Percentiles rank a stretch among this genome's conserved stretches.
These are phyloP conservation scores for Xestia xanthographa DNA, from an alignment of 2,888 invertebrate genomes.

Conservation along the genomic window DNA sequence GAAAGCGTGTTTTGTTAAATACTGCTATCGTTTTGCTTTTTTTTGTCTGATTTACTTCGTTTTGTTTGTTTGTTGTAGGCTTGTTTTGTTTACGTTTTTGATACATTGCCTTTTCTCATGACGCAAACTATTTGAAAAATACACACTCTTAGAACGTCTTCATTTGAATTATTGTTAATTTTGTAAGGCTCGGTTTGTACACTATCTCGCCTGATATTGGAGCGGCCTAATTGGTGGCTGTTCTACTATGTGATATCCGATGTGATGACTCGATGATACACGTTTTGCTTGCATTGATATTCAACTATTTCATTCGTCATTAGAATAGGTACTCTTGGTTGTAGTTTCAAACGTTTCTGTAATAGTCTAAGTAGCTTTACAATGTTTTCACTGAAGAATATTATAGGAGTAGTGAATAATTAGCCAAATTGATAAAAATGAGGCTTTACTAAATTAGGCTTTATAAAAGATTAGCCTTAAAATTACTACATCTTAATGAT, in stretches of 20 bases:
- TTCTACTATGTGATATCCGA: not conserved
- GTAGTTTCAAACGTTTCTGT: no score
- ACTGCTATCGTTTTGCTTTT: slow-evolving; percentile 10
- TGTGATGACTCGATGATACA: not conserved
- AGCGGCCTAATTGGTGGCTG: no score
- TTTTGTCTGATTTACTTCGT: slow-evolving; percentile 8
- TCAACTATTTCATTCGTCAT: not conserved
- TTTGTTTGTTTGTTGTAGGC: not conserved
- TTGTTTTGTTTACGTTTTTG: slow-evolving; percentile 1
- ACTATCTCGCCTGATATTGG: not conserved
- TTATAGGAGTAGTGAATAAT: not conserved
- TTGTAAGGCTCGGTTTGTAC: not conserved
- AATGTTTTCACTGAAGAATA: not conserved
- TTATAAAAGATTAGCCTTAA: not conserved
- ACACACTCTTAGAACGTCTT: not conserved
- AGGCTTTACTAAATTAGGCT: not conserved
- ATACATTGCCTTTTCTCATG: not conserved
- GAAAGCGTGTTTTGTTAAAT: slow-evolving; percentile 39
- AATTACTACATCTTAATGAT: slow-evolving; percentile 1
- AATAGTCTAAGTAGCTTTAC: not conserved
- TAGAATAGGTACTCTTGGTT: no score
- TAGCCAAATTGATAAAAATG: not conserved
- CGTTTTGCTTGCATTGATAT: not conserved
- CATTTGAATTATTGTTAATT: no score
- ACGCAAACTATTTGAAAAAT: not conserved